Evolutionary conservation across 1,140 invertebrate species (phyloP).

Genomic region (Drosophila sp.): DNA sequence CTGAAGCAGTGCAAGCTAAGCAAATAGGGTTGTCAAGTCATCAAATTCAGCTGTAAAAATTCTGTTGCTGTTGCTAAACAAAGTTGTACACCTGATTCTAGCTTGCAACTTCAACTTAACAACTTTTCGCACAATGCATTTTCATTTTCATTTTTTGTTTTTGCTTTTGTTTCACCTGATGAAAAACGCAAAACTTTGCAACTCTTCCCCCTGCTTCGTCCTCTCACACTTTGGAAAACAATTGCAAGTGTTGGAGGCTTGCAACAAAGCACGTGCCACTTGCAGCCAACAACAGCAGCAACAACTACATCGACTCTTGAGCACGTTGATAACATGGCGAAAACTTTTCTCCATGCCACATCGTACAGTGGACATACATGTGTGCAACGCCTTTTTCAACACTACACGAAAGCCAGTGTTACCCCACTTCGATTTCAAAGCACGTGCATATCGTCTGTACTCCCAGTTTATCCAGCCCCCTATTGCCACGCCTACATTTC

Average conservation of each 20-base stretch:
- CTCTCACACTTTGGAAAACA: slow-evolving; percentile 44
- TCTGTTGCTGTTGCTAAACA: background rate
- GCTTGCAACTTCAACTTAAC: slow-evolving; percentile 55
- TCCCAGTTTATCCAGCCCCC: background rate
- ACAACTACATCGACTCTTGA: slow-evolving; percentile 26
- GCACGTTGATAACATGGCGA: slow-evolving; percentile 72
- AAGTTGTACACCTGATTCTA: background rate
- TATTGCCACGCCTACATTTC: background rate
- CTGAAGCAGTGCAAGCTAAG: background rate
- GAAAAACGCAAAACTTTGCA: slow-evolving; percentile 71
- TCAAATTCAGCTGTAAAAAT: slow-evolving; percentile 66
- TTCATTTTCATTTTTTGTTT: slow-evolving; percentile 56
- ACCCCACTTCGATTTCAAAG: slow-evolving; percentile 66
- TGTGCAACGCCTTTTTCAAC: slow-evolving; percentile 59
- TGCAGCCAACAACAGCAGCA: slow-evolving; percentile 48
- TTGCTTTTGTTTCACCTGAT: slow-evolving; percentile 32
- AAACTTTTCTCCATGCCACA: slow-evolving; percentile 67
- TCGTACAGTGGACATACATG: too few species aligned
- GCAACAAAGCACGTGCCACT: slow-evolving; percentile 55
- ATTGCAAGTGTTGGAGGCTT: slow-evolving; percentile 35
- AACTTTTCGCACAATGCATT: slow-evolving; percentile 65
- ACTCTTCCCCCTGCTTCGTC: slow-evolving; percentile 10
- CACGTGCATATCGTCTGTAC: slow-evolving; percentile 72
- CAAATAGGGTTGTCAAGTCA: slow-evolving; percentile 45
- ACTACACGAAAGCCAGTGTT: slow-evolving; percentile 31